Evolutionary conservation across 1,140 invertebrate genomes (phyloP), one percentile per base, ranked within the genome.

Genomic region (Drosophila kanapiae): DNA sequence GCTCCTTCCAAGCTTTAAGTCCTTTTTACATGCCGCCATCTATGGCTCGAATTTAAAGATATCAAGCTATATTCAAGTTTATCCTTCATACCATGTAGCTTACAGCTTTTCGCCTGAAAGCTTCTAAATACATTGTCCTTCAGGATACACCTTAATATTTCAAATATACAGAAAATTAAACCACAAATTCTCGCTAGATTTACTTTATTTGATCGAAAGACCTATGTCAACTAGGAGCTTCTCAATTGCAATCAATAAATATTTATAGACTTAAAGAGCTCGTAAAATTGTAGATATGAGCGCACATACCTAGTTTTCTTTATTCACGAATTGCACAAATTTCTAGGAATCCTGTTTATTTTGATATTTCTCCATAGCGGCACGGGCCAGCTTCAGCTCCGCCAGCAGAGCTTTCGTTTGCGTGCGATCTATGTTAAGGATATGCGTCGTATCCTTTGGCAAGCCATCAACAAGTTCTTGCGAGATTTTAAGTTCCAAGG

Each of bases 381-480:
- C 63, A 18, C 75, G 79, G 1, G 91, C 82, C 51, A 80, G 14
- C 64, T 90, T 91, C 35, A 93, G 35, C 63, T 93, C 92, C 13
- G 80, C 88, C 27, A 93, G 76, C 27, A 93, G 47, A 38, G 91
- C 69, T 10, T 58, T 75, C 37, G 86, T 31, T 53, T 93, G 88
- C 0, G 79, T 57, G 11, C 70, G 78, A 51, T 87, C 81, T 29
- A 93, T 82, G 38, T 91, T 93, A 6, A 93, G 54, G 38, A 82
- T 67, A 78, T 92, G 91, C 16, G 78, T 91, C 37, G 82, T 91
- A 64, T 93, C 80, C 51, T 82, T 62, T 1, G 92, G 91, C 31
- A 92, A 48, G 14, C 91, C 92, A 72, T 92, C 86, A 38, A 91
- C 82, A 29, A 93, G 49, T 82, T 92, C 92, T 54, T 93, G 91